These are phyloP conservation scores for Porphyrio hochstetteri DNA, from an alignment of 2,113 vertebrate genomes.

Conservation along the genomic window DNA sequence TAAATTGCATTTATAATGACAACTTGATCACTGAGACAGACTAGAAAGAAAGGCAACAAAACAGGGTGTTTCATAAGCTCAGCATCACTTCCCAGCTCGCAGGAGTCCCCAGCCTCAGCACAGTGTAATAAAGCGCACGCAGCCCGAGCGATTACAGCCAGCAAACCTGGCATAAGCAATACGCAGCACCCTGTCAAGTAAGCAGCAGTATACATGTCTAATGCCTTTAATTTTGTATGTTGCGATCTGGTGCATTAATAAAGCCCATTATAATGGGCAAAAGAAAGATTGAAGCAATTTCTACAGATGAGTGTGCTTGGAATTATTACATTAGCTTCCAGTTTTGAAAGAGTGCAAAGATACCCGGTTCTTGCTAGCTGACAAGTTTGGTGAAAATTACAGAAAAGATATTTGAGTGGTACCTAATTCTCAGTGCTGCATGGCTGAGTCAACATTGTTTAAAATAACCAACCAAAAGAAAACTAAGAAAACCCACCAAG, in stretches of 20 bases:
- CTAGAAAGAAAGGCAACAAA: background rate
- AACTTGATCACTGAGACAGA: background rate
- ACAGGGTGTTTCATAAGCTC: background rate
- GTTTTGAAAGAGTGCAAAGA: background rate
- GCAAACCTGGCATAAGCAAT: background rate
- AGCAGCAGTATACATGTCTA: background rate
- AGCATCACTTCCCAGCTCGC: background rate
- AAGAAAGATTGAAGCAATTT: slow-evolving; percentile 4
- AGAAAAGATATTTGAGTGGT: background rate
- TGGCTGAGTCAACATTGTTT: background rate
- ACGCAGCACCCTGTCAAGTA: background rate
- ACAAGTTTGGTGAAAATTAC: background rate
- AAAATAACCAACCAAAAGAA: background rate
- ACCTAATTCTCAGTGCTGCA: background rate
- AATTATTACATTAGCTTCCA: background rate
- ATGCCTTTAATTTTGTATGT: slow-evolving; percentile 24
- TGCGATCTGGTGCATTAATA: background rate
- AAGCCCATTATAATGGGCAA: background rate
- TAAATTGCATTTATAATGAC: background rate
- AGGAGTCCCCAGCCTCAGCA: background rate
- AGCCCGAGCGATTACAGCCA: background rate
- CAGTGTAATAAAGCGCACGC: background rate
- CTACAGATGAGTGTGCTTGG: background rate
- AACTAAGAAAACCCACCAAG: background rate
- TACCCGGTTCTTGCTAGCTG: background rate